Conservation (phyloP, 2,113 vertebrate species). For the Podiceps cristatus region DNA sequence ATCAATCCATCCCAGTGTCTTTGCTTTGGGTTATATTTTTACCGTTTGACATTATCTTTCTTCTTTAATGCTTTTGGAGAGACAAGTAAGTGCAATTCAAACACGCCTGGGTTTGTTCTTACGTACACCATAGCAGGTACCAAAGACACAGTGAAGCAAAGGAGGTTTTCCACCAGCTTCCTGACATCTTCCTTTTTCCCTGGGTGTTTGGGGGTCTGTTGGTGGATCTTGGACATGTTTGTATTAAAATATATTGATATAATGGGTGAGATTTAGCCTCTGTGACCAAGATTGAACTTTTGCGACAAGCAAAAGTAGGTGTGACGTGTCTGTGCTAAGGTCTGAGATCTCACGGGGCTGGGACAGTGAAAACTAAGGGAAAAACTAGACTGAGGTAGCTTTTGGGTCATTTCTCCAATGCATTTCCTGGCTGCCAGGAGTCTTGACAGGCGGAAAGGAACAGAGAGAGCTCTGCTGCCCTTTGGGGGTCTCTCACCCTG, state of each 20-base stretch:
- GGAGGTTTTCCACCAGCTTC: not conserved
- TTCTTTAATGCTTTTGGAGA: slow-evolving; percentile 54
- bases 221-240: not conserved
- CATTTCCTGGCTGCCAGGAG: not conserved
- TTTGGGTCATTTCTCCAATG: not conserved
- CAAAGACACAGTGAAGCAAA: not conserved
- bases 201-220: not conserved
- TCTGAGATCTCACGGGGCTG: not conserved
- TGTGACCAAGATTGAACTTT: not conserved
- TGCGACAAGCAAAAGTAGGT: not conserved
- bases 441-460: not conserved
- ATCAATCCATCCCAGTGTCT: not conserved
- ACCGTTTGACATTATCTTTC: not conserved
- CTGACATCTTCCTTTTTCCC: not conserved
- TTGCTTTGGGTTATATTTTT: not conserved
- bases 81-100: slow-evolving; percentile 47
- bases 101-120: not conserved
- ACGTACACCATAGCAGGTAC: not conserved
- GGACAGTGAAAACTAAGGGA: not conserved
- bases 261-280: not conserved
- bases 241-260: not conserved
- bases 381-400: not conserved
- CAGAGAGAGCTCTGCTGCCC: not conserved
- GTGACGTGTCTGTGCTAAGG: not conserved
- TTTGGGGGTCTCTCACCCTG: not conserved